These are phyloP conservation scores for Perccottus glenii DNA, from an alignment of 2,113 vertebrate species.

Conservation along the genomic window DNA sequence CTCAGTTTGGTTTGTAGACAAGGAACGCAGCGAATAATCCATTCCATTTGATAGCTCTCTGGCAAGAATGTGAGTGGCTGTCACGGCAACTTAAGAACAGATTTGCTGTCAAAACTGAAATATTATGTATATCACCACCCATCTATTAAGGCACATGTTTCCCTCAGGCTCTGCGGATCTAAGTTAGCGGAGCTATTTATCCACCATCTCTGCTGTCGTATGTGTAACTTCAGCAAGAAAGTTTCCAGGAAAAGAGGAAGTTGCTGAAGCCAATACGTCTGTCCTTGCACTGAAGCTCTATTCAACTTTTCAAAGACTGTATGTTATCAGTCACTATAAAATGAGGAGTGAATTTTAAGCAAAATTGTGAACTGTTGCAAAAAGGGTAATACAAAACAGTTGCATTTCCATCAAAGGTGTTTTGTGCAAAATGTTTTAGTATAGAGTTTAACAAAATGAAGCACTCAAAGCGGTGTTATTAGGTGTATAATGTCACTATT, in stretches of 20 bases:
- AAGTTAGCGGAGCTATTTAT: slow-evolving; percentile 36
- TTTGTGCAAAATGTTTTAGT: too few species aligned
- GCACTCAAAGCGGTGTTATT: too few species aligned
- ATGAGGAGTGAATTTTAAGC: too few species aligned
- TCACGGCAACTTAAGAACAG: slow-evolving; percentile 65
- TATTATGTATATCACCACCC: slow-evolving; percentile 57
- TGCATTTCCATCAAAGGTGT: too few species aligned
- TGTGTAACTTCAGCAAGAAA: slow-evolving; percentile 48
- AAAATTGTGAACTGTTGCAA: too few species aligned
- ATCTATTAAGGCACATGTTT: slow-evolving; percentile 52
- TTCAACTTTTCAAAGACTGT: too few species aligned
- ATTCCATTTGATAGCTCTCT: slow-evolving; percentile 64
- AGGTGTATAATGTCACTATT: too few species aligned
- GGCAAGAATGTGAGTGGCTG: slow-evolving; percentile 61
- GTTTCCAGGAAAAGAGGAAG: slow-evolving; percentile 27
- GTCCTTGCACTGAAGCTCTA: neutral
- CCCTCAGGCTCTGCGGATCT: slow-evolving; percentile 19
- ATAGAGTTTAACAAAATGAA: too few species aligned
- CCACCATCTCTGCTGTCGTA: slow-evolving; percentile 20
- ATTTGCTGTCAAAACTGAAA: slow-evolving; percentile 69
- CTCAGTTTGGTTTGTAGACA: slow-evolving; percentile 56
- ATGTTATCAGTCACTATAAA: too few species aligned
- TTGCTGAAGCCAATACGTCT: slow-evolving; percentile 25
- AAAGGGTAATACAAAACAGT: too few species aligned
- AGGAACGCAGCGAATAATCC: slow-evolving; percentile 52